Evolutionary conservation across 2,888 invertebrate species (phyloP).

Genomic region (Oxytorus armatus): DNA sequence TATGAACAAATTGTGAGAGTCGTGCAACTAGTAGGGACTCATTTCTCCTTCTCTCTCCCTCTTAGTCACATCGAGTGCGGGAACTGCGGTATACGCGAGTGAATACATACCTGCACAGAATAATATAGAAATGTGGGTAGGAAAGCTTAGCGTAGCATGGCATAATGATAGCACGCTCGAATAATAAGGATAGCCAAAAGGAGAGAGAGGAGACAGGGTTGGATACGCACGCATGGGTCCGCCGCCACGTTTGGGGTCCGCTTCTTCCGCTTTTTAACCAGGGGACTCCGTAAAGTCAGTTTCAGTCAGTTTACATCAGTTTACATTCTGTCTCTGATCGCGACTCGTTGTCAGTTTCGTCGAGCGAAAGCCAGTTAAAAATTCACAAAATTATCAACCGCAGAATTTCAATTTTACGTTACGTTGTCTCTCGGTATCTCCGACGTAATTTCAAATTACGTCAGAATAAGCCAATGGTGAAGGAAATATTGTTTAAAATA

Average conservation of each 20-base stretch:
- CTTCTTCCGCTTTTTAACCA: constrained; percentile 75
- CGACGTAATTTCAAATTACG: no score
- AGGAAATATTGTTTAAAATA: neutral
- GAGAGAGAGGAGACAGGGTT: constrained; percentile 83
- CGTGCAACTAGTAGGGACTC: constrained; percentile 15
- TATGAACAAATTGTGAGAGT: constrained; percentile 43
- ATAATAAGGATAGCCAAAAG: constrained; percentile 80
- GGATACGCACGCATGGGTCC: constrained; percentile 84
- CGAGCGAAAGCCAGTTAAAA: neutral
- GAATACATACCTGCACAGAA: constrained; percentile 44
- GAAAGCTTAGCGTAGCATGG: constrained; percentile 78
- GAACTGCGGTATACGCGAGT: constrained; percentile 46
- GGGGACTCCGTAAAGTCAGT: constrained; percentile 69
- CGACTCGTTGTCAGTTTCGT: constrained; percentile 20
- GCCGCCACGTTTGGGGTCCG: constrained; percentile 80
- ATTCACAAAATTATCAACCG: neutral
- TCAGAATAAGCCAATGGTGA: no score
- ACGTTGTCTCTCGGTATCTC: no score
- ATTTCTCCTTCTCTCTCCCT: constrained; percentile 5
- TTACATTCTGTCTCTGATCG: constrained; percentile 72
- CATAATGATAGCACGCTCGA: constrained; percentile 83
- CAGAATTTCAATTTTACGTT: no score
- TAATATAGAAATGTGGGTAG: constrained; percentile 57
- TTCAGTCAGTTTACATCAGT: constrained; percentile 69
- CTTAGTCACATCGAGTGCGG: constrained; percentile 12